phyloP scores from a whole-genome alignment of 2,888 invertebrate genomes.

The Hedya salicella region DNA sequence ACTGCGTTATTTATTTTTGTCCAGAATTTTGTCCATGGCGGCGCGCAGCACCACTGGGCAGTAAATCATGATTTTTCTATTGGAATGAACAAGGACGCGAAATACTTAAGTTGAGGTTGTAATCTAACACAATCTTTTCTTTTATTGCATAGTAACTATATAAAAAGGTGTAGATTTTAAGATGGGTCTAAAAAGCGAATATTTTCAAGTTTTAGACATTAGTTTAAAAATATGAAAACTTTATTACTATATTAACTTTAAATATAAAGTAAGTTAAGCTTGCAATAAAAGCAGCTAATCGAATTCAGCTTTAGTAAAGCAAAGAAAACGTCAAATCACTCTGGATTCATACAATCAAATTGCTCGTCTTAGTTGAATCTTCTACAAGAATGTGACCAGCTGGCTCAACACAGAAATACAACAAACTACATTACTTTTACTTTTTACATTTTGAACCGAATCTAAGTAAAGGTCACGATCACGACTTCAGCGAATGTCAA shows the following conservation, averaged over 20 bases:
- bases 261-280: too few relatives aligned
- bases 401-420: neutral
- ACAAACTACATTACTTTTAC: constrained; percentile 1
- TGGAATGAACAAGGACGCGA: neutral
- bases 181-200: too few relatives aligned
- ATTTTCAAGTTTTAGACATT: neutral
- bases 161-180: too few relatives aligned
- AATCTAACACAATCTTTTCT: neutral
- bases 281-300: too few relatives aligned
- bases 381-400: neutral
- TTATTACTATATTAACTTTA: too few relatives aligned
- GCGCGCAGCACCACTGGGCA: constrained; percentile 36
- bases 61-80: constrained; percentile 32
- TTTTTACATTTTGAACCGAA: constrained; percentile 16
- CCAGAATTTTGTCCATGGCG: constrained; percentile 41
- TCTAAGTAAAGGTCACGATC: constrained; percentile 31
- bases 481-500: constrained; percentile 30
- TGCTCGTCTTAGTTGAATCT: neutral
- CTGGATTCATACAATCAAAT: neutral
- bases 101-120: neutral
- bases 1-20: constrained; percentile 55
- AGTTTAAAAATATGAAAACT: too few relatives aligned
- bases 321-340: too few relatives aligned
- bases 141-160: too few relatives aligned
- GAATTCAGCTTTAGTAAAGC: too few relatives aligned